Evolutionary conservation across 2,888 invertebrate genomes (phyloP).

Genomic region (Augochlorella aurata): DNA sequence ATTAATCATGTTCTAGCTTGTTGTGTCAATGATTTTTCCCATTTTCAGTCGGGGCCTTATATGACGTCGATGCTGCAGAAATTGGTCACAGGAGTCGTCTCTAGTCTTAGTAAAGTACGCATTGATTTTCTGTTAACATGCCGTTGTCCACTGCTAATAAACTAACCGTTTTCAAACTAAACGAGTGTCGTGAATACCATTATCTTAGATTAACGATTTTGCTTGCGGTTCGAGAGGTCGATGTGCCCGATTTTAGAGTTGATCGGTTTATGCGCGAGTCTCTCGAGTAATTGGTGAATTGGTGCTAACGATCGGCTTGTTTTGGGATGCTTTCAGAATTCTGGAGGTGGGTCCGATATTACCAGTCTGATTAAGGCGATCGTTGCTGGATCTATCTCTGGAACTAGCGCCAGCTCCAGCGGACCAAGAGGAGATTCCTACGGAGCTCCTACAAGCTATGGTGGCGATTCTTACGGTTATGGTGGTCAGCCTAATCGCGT

Average conservation of each 20-base stretch:
- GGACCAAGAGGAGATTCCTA: constrained; percentile 52
- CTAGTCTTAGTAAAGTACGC: constrained; percentile 76
- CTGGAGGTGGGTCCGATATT: constrained; percentile 69
- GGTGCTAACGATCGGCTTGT: background rate
- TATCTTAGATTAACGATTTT: background rate
- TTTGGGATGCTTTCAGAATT: constrained; percentile 65
- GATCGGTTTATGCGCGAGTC: background rate
- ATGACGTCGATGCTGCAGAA: constrained; percentile 73
- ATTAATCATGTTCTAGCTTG: background rate
- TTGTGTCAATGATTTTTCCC: background rate
- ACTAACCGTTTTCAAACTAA: constrained; percentile 23
- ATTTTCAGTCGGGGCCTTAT: constrained; percentile 73
- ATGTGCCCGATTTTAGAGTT: background rate
- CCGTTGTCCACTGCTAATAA: constrained; percentile 29
- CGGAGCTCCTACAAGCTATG: constrained; percentile 62
- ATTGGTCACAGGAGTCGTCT: constrained; percentile 72
- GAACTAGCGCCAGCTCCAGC: constrained; percentile 76
- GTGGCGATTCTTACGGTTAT: constrained; percentile 25
- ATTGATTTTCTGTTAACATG: constrained; percentile 41
- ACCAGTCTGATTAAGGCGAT: constrained; percentile 73
- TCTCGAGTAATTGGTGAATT: background rate
- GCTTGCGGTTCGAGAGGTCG: too few relatives aligned
- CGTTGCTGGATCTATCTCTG: constrained; percentile 75
- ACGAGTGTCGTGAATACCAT: constrained; percentile 26
- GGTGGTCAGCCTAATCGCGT: constrained; percentile 32